These are phyloP conservation scores for Pachyramphus minor DNA, from an alignment of 2,113 vertebrate species.

Conservation along the genomic window DNA sequence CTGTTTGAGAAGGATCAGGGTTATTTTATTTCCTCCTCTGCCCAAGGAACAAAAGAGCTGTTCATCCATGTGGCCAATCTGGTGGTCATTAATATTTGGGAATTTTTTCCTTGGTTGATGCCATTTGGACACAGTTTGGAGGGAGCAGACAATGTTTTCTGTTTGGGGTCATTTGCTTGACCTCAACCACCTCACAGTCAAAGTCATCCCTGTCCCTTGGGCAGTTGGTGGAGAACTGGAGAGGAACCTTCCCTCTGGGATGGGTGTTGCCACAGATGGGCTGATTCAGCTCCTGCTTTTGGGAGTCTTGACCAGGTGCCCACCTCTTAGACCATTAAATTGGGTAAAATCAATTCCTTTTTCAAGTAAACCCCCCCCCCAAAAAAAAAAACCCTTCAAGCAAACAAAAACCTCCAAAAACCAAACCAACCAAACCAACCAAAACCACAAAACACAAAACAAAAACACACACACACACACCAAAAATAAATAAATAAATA, in stretches of 20 bases:
- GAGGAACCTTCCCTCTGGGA: not conserved
- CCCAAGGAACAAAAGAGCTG: not conserved
- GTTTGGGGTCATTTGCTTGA: not conserved
- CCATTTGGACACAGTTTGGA: not conserved
- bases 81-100: not conserved
- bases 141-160: not conserved
- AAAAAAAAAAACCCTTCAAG: too few species aligned
- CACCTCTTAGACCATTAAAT: not conserved
- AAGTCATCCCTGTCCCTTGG: rapidly evolving
- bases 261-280: not conserved
- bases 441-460: too few species aligned
- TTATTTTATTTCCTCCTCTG: not conserved
- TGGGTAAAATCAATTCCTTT: not conserved
- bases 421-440: too few species aligned
- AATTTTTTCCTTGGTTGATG: rapidly evolving
- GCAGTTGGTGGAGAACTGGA: rapidly evolving
- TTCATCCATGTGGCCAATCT: not conserved
- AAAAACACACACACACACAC: too few species aligned
- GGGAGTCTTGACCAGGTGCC: not conserved
- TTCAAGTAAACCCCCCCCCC: not conserved
- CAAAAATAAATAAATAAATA: too few species aligned
- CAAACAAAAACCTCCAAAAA: too few species aligned
- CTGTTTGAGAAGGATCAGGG: not conserved
- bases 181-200: not conserved
- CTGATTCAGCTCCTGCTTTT: not conserved